These are phyloP conservation scores for Potamilus streckersoni DNA, from an alignment of 1,140 invertebrate genomes.

Conservation along the genomic window DNA sequence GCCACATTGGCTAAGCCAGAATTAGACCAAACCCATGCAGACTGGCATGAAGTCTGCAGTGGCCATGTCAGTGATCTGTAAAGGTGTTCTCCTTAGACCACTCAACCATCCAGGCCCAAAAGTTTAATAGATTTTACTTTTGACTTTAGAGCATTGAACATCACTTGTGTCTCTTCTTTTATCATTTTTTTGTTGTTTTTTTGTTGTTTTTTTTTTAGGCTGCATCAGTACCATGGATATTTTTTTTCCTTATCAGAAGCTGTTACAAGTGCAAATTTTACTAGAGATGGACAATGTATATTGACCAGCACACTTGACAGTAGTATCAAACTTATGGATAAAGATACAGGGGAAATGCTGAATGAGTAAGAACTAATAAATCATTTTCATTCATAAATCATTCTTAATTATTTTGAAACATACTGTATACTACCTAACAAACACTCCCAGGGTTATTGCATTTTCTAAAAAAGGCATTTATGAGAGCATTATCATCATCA, in stretches of 20 bases:
- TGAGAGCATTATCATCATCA: too few species aligned
- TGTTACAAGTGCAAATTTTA: slow-evolving; percentile 65
- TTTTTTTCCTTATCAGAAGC: slow-evolving; percentile 49
- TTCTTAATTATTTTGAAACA: not conserved
- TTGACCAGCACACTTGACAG: slow-evolving; percentile 86
- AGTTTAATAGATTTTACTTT: not conserved
- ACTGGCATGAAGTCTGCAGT: too few species aligned
- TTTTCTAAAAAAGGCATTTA: too few species aligned
- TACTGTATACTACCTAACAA: too few species aligned
- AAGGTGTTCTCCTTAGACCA: not conserved
- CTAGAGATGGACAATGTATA: slow-evolving; percentile 81
- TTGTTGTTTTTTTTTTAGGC: too few species aligned
- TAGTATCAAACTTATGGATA: slow-evolving; percentile 87
- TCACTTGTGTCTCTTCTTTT: not conserved
- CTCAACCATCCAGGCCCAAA: not conserved
- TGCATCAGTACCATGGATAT: too few species aligned
- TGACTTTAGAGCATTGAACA: not conserved
- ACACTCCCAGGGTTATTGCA: too few species aligned
- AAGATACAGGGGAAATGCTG: slow-evolving; percentile 85
- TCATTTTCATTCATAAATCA: not conserved
- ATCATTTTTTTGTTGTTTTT: not conserved
- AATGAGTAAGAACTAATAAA: slow-evolving; percentile 70
- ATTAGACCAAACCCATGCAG: too few species aligned
- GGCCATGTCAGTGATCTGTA: not conserved
- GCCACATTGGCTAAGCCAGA: too few species aligned